These are phyloP conservation scores for Agrenia bidenticulata DNA, from an alignment of 2,888 invertebrate genomes.

Conservation along the genomic window DNA sequence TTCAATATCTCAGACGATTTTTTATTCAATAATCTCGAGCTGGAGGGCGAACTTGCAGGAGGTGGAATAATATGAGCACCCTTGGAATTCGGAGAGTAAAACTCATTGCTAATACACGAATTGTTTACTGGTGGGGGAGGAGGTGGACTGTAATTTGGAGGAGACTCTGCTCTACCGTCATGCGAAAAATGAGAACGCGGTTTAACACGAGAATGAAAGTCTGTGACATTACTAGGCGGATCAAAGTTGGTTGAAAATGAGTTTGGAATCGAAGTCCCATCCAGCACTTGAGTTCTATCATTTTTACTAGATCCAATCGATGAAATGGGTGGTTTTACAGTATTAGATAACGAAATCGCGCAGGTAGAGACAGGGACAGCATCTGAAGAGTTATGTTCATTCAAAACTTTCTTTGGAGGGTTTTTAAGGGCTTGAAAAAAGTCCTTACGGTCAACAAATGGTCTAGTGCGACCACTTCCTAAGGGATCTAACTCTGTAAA, in stretches of 20 bases:
- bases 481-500: slow-evolving; percentile 88
- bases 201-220: slow-evolving; percentile 34
- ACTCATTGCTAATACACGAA: no score
- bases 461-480: slow-evolving; percentile 80
- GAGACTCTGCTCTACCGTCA: slow-evolving; percentile 34
- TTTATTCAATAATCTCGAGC: slow-evolving; percentile 29
- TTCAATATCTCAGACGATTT: slow-evolving; percentile 50
- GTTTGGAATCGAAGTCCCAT: slow-evolving; percentile 43
- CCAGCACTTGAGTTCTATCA: slow-evolving; percentile 3
- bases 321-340: no score
- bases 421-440: slow-evolving; percentile 95
- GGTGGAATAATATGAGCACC: slow-evolving; percentile 26
- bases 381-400: slow-evolving; percentile 65
- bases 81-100: background rate
- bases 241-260: slow-evolving; percentile 51
- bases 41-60: slow-evolving; percentile 25
- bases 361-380: no score
- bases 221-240: slow-evolving; percentile 24
- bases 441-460: slow-evolving; percentile 92
- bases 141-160: slow-evolving; percentile 51
- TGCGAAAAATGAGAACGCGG: slow-evolving; percentile 33
- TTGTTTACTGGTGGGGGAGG: slow-evolving; percentile 40
- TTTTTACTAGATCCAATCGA: no score
- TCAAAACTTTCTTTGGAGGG: slow-evolving; percentile 87
- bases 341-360: no score